Conservation (phyloP, 1,140 invertebrate species). For the Nephila pilipes region DNA sequence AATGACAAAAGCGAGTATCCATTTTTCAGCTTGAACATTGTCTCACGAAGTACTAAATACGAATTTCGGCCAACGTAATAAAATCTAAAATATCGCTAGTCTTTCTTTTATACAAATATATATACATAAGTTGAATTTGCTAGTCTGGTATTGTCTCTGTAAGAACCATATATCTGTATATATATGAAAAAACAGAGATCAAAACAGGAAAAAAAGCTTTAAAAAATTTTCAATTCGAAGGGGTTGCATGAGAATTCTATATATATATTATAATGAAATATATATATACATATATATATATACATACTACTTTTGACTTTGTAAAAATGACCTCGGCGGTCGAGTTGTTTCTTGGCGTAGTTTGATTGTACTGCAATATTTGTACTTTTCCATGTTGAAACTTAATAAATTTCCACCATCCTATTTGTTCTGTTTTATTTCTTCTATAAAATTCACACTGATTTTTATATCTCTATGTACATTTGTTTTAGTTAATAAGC, state of each 20-base stretch:
- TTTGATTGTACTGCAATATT: conserved; percentile 83
- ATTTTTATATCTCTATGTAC: not conserved
- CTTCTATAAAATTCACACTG: not conserved
- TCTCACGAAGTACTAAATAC: conserved; percentile 54
- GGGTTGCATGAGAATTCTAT: conserved; percentile 77
- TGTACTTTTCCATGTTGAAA: conserved; percentile 83
- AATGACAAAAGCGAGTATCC: conserved; percentile 33
- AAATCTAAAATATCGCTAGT: conserved; percentile 66
- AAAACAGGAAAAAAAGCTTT: conserved; percentile 71
- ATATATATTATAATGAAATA: conserved; percentile 77
- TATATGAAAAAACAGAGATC: conserved; percentile 64
- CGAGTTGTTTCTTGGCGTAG: conserved; percentile 80
- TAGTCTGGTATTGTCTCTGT: conserved; percentile 71
- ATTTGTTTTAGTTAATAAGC: not conserved
- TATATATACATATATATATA: conserved; percentile 75
- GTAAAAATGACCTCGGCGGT: conserved; percentile 76
- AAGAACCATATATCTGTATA: conserved; percentile 57
- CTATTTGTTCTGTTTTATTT: conserved; percentile 43
- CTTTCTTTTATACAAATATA: conserved; percentile 76
- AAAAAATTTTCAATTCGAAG: conserved; percentile 75
- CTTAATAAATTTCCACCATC: conserved; percentile 79
- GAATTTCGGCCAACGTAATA: conserved; percentile 68
- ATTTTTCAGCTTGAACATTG: conserved; percentile 39
- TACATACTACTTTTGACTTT: conserved; percentile 77
- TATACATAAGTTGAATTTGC: conserved; percentile 77